Evolutionary conservation across 2,888 invertebrate species (phyloP).

Genomic region (Nudaria mundana): DNA sequence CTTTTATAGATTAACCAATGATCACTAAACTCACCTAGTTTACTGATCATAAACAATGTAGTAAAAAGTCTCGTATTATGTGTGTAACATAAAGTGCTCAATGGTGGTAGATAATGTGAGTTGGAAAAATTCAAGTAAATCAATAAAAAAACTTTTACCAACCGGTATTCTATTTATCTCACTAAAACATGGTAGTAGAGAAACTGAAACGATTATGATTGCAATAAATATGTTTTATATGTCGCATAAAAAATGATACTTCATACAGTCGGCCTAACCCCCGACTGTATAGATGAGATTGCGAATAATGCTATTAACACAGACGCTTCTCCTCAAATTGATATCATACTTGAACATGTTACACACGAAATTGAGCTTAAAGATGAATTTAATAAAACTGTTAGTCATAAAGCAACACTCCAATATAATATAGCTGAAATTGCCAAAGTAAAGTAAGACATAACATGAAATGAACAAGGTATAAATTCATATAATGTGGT

Average conservation of each 20-base stretch:
- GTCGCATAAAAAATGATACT: slow-evolving; percentile 79
- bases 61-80: too few species aligned
- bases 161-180: slow-evolving; percentile 66
- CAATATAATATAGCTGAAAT: slow-evolving; percentile 39
- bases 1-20: too few species aligned
- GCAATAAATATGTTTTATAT: slow-evolving; percentile 81
- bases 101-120: slow-evolving; percentile 24
- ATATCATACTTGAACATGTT: slow-evolving; percentile 58
- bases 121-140: slow-evolving; percentile 38
- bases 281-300: slow-evolving; percentile 81
- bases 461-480: slow-evolving; percentile 32
- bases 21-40: too few species aligned
- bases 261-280: slow-evolving; percentile 72
- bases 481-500: slow-evolving; percentile 31
- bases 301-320: slow-evolving; percentile 81
- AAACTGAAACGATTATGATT: slow-evolving; percentile 77
- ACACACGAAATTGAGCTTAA: slow-evolving; percentile 46
- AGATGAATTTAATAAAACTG: slow-evolving; percentile 27
- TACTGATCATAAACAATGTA: too few species aligned
- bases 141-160: slow-evolving; percentile 44
- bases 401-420: slow-evolving; percentile 26
- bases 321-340: slow-evolving; percentile 81
- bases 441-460: slow-evolving; percentile 37
- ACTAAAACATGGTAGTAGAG: slow-evolving; percentile 65
- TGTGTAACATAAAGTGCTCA: slow-evolving; percentile 7